Conservation (phyloP, 1,140 invertebrate species). For the Nephotettix cincticeps region DNA sequence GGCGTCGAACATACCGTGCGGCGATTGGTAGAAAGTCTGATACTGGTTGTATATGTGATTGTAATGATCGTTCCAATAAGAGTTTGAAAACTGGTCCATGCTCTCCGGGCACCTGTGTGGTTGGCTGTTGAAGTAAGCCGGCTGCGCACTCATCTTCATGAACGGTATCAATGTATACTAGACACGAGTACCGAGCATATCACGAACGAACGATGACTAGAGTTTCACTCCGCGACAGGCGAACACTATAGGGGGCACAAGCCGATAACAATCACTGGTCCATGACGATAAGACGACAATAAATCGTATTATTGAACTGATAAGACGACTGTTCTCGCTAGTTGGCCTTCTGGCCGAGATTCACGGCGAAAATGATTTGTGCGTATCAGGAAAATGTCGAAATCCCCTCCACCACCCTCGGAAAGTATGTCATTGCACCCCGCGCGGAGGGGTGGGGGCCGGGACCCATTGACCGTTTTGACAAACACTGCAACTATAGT, state of each 20-base stretch:
- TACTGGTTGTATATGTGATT: background rate
- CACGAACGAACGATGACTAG: background rate
- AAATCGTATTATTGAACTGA: background rate
- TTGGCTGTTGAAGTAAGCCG: background rate
- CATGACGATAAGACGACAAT: background rate
- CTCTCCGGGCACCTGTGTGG: background rate
- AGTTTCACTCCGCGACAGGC: background rate
- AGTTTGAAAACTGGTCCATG: background rate
- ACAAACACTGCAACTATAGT: conserved; percentile 10
- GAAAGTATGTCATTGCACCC: conserved; percentile 9
- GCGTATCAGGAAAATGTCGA: conserved; percentile 12
- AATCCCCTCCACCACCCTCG: conserved; percentile 11
- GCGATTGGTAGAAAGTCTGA: background rate
- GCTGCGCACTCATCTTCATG: background rate
- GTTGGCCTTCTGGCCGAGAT: conserved; percentile 3
- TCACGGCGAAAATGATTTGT: conserved; percentile 10
- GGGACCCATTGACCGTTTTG: conserved; percentile 1
- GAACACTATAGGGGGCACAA: background rate
- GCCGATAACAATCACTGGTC: conserved; percentile 2
- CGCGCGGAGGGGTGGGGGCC: background rate
- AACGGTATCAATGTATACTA: background rate
- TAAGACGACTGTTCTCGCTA: background rate
- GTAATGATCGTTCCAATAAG: conserved; percentile 12
- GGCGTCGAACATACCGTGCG: background rate
- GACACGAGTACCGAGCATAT: background rate